Evolutionary conservation across 1,140 invertebrate species (phyloP).

Genomic region (Archivesica marissinica): DNA sequence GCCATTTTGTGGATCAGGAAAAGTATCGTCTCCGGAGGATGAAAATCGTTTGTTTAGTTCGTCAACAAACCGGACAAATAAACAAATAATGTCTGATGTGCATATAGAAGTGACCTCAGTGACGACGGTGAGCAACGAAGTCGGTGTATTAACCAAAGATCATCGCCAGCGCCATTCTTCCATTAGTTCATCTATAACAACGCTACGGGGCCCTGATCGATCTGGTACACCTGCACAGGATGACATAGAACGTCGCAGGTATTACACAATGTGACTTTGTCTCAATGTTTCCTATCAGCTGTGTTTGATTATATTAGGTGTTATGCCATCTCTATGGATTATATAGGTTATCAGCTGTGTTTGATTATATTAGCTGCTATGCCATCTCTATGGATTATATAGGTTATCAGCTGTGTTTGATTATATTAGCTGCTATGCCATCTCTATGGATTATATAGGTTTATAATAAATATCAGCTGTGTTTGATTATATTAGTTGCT

Average conservation of each 20-base stretch:
- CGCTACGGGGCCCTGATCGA: slow-evolving; percentile 64
- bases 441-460: no score
- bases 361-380: no score
- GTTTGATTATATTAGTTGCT: no score
- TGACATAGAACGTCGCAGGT: slow-evolving; percentile 58
- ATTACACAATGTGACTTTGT: no score
- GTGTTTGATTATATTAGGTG: no score
- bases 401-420: no score
- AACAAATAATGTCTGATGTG: slow-evolving; percentile 45
- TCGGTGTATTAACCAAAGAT: background rate
- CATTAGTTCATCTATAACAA: slow-evolving; percentile 69
- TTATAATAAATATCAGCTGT: no score
- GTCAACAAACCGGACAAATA: background rate
- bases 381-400: no score
- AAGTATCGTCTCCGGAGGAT: slow-evolving; percentile 3
- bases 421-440: no score
- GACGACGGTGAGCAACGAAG: background rate
- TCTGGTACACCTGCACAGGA: slow-evolving; percentile 70
- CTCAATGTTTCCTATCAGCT: no score
- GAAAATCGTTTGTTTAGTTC: slow-evolving; percentile 46
- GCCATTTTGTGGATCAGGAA: slow-evolving; percentile 55
- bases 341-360: no score
- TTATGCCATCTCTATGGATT: no score
- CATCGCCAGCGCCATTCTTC: slow-evolving; percentile 15
- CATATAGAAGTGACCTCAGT: slow-evolving; percentile 39